Conservation (phyloP, 2,888 invertebrate species). For the Alitta virens region DNA sequence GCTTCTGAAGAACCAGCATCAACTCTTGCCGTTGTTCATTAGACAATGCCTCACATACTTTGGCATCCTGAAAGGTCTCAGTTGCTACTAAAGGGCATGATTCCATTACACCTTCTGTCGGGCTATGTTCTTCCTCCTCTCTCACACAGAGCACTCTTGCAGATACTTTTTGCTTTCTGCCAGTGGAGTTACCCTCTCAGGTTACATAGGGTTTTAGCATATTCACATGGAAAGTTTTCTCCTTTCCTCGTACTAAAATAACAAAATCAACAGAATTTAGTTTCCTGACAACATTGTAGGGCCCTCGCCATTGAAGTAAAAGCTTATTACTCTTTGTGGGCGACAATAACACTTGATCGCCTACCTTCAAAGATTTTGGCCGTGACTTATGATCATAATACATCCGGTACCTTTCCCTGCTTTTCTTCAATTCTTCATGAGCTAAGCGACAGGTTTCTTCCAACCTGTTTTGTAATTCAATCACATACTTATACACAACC, state of each 20-base stretch:
- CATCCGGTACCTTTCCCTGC: background rate
- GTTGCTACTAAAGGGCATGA: no score
- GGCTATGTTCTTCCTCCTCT: background rate
- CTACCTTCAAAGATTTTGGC: background rate
- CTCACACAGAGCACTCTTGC: background rate
- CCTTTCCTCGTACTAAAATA: background rate
- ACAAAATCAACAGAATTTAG: background rate
- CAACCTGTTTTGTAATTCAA: background rate
- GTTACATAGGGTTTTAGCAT: background rate
- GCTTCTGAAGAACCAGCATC: background rate
- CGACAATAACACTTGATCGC: background rate
- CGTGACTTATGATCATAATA: background rate
- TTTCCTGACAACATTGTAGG: background rate
- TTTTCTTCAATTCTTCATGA: background rate
- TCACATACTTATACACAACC: background rate
- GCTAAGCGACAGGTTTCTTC: background rate
- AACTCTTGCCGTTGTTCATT: background rate
- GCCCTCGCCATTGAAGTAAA: background rate
- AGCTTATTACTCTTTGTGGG: background rate
- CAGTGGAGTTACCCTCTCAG: background rate
- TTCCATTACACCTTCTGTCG: no score
- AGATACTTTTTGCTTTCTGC: no score
- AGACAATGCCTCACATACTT: background rate
- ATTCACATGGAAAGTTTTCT: background rate
- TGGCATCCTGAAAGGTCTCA: no score